A percentile compares a stretch with the other conserved stretches of the same genome.
These are phyloP conservation scores for Erythrolamprus reginae DNA, from an alignment of 2,113 vertebrate genomes.

Conservation along the genomic window DNA sequence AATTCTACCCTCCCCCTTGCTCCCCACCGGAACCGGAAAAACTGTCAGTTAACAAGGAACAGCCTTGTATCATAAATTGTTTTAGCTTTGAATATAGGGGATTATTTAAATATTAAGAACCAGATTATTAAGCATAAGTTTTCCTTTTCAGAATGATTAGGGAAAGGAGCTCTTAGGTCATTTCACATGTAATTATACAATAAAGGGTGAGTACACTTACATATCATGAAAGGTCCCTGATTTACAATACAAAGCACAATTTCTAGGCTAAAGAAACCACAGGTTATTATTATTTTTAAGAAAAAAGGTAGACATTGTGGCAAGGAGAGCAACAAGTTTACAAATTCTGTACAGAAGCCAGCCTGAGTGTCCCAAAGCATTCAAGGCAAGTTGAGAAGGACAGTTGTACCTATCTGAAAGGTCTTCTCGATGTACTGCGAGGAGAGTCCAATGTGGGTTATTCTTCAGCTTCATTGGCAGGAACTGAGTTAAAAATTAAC, in stretches of 20 bases:
- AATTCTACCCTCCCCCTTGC: no score
- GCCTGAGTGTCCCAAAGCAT: not conserved
- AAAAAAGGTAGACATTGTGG: not conserved
- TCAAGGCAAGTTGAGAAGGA: not conserved
- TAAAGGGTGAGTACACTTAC: not conserved
- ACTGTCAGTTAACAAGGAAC: not conserved
- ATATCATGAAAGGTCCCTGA: not conserved
- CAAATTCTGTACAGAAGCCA: not conserved
- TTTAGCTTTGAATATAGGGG: not conserved
- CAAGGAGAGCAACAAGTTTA: not conserved
- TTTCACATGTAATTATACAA: not conserved
- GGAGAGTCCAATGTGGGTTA: no score
- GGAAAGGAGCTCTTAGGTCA: not conserved
- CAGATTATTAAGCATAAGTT: not conserved
- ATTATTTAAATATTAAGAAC: not conserved
- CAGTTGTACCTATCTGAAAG: no score
- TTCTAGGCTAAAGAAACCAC: not conserved
- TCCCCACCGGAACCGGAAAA: no score
- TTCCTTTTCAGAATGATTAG: not conserved
- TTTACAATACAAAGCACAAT: not conserved
- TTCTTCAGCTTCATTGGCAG: no score
- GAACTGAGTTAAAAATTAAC: no score
- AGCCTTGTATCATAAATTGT: not conserved
- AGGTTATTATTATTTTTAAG: not conserved
- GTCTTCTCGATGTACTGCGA: no score